Evolutionary conservation across 2,113 vertebrate species (phyloP).

Genomic region (Phylloscopus trochiloides): DNA sequence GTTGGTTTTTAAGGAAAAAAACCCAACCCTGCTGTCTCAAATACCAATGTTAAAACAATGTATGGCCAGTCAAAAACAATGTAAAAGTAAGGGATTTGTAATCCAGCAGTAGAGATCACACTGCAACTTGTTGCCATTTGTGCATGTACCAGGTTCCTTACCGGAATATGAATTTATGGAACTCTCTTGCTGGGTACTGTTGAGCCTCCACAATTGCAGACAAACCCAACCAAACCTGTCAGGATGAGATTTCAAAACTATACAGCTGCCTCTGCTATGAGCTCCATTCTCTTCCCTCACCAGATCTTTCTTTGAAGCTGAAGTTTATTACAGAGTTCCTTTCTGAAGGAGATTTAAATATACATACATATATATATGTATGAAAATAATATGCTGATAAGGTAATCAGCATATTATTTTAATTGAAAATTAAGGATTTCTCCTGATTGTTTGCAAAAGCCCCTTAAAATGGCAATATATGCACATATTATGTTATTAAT

Average conservation of each 20-base stretch:
- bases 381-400: background rate
- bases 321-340: background rate
- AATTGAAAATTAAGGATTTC: background rate
- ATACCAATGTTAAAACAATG: background rate
- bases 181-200: background rate
- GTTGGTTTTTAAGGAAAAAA: background rate
- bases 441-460: background rate
- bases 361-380: background rate
- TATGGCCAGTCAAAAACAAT: background rate
- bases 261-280: background rate
- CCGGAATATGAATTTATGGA: background rate
- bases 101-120: background rate
- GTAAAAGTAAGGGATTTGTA: background rate
- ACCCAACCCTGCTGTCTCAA: background rate
- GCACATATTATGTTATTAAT: background rate
- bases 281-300: background rate
- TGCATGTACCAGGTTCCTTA: background rate
- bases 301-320: background rate
- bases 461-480: background rate
- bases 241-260: background rate
- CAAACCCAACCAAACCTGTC: background rate
- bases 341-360: background rate
- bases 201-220: background rate
- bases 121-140: background rate
- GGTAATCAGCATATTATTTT: background rate